Base-by-base conservation (phyloP, 2,888 invertebrate genomes). In the Eledone cirrhosa region DNA sequence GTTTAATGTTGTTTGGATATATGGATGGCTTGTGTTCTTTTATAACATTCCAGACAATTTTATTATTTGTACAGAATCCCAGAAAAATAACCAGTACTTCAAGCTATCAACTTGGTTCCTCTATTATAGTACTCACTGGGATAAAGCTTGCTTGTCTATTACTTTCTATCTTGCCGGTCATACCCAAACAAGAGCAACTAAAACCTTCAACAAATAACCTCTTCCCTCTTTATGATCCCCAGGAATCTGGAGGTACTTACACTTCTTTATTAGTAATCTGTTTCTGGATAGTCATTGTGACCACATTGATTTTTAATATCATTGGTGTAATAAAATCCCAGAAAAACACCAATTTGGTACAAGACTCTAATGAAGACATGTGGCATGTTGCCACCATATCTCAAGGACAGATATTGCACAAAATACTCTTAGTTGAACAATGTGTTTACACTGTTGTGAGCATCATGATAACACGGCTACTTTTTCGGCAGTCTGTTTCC, bases 1-100 rank as follows among this genome's bases (percentile, higher is more conserved):
- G 86, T 81, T 85, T 87, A 72, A 48, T 84, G 48, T 78, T 86
- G 33, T 85, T 86, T 81, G 87, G 86, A 75, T 69, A 86, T 47
- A 78, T 86, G 79, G 85, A 87, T 81, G 78, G 83, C 59, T 76
- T 84, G n/a, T 83, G 84, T 67, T 83, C 84, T 31, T 83, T 83
- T 72, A 76, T 86, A 31, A 82, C 85, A 0, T 84, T 85, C 13
- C 84, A 82, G 47, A 80, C 87, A 41, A 85, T 86, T 69, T 77
- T 87, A 47, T 78, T 86, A 7, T 81, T 84, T 22, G 83, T 88
- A 41, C 86, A 86, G 80, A 85, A 87, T 77, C 88, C 88, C 19
- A 84, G 85, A 69, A 87, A 87, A 79, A 47, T 48, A 22, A 47
- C 76, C 13, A 76, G 48, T 29, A 48, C 48, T 1, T 24, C 48